Base-by-base conservation (phyloP, 2,888 invertebrate genomes). In the Ischnura elegans region DNA sequence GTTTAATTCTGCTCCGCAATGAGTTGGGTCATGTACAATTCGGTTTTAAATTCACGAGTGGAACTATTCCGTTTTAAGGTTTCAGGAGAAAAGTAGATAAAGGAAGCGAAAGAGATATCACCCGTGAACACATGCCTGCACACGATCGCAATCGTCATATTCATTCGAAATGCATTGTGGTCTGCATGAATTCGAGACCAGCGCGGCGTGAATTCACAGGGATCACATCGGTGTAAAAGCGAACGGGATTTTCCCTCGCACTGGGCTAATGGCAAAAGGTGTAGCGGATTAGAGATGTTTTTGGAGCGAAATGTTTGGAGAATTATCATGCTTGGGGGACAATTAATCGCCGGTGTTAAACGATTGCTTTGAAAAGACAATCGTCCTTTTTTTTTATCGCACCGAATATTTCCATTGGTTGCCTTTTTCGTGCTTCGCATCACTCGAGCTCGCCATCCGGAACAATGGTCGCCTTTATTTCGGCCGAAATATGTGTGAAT, bases 151-250 rank as follows among this genome's bases (percentile, higher is more conserved):
- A n/a, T n/a, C n/a, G n/a, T n/a, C n/a, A n/a, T n/a, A n/a, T n/a
- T n/a, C n/a, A n/a, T n/a, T n/a, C 13, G 13, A 76, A 21, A 76
- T 46, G n/a, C 86, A 86, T 86, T 86, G 86, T 46, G 86, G 45
- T 86, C 46, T 86, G 45, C n/a, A 86, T 45, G 45, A 86, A 86
- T 86, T 86, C 46, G 45, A 86, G 86, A n/a, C 46, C 86, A 86
- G 8, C 45, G n/a, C 43, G 45, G 86, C 25, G 46, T 86, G 46
- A 86, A 86, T 43, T n/a, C 76, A 36, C 16, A 21, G 86, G 86
- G 86, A 86, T 86, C 86, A 86, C 43, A 43, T 13, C 25, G 43
- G 45, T 43, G 45, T 46, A 25, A 46, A 86, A 45, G 25, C 13
- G 46, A 46, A 46, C 86, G 43, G 45, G 46, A 21, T 42, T 0